Percentiles rank a stretch among this genome's conserved stretches.
Evolutionary conservation across 1,140 invertebrate species (phyloP).

Genomic region (Protaetia brevitarsis): DNA sequence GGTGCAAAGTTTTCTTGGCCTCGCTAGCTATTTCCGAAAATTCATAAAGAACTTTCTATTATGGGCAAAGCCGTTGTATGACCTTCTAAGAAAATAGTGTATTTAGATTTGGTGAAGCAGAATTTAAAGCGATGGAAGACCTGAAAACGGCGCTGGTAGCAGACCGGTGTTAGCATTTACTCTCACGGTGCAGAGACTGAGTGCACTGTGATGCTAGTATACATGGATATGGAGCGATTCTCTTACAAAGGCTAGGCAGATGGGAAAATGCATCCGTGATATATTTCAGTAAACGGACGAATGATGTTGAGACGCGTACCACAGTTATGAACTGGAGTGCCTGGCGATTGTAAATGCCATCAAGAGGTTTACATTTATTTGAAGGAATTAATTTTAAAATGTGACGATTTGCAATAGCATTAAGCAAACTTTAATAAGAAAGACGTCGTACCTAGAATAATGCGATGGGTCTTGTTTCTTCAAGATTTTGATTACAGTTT

Average conservation of each 20-base stretch:
- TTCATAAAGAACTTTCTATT: conserved; percentile 6
- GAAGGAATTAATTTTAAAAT: neutral
- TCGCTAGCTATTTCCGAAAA: conserved; percentile 19
- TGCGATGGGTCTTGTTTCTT: neutral
- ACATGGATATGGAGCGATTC: conserved; percentile 1
- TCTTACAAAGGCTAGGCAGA: conserved; percentile 31
- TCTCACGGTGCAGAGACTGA: conserved; percentile 21
- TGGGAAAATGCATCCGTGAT: conserved; percentile 32
- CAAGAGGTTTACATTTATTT: neutral
- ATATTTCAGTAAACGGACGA: conserved; percentile 33
- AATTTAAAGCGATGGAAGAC: neutral
- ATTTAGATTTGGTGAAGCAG: neutral
- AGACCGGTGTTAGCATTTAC: conserved; percentile 23
- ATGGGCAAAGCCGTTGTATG: conserved; percentile 18
- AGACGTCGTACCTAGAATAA: neutral
- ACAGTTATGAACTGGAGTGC: conserved; percentile 23
- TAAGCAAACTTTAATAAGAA: neutral
- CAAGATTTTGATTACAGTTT: neutral
- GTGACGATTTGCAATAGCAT: neutral
- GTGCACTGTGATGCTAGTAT: conserved; percentile 25
- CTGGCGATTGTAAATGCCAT: neutral
- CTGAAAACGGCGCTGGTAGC: neutral
- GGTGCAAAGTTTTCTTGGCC: conserved; percentile 16
- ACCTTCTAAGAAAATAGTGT: neutral
- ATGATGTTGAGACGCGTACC: conserved; percentile 25